Evolutionary conservation across 2,888 invertebrate species (phyloP).

Genomic region (Tethea ocularis): DNA sequence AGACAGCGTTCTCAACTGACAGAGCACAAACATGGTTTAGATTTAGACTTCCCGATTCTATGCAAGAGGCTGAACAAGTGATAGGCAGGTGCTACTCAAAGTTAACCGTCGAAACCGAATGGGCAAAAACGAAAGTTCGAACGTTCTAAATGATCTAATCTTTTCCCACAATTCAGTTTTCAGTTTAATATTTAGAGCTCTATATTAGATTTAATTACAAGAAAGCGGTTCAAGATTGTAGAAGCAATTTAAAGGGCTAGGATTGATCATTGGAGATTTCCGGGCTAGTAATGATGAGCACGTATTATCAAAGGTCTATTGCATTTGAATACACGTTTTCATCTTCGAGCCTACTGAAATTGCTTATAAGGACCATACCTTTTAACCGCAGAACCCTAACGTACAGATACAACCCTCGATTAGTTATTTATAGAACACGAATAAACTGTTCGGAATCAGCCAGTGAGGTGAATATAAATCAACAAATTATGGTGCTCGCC

Average conservation of each 20-base stretch:
- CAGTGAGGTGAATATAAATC: constrained; percentile 17
- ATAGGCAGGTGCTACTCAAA: no score
- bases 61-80: no score
- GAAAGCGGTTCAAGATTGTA: neutral
- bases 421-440: constrained; percentile 3
- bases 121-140: no score
- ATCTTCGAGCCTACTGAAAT: neutral
- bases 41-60: no score
- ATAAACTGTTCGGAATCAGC: constrained; percentile 12
- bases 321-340: constrained; percentile 4
- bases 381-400: neutral
- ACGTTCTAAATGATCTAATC: no score
- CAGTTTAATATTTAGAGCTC: no score
- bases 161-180: no score
- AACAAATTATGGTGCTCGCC: constrained; percentile 2
- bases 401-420: constrained; percentile 3
- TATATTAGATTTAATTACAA: no score
- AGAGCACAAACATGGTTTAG: no score
- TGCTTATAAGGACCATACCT: neutral
- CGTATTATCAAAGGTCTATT: constrained; percentile 9
- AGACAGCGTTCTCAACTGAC: no score
- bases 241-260: neutral
- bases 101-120: no score
- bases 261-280: neutral
- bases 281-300: neutral